A percentile compares a stretch with the other conserved stretches of the same genome.
Conservation (phyloP, 2,888 invertebrate genomes). For the Liposcelis brunnea region DNA sequence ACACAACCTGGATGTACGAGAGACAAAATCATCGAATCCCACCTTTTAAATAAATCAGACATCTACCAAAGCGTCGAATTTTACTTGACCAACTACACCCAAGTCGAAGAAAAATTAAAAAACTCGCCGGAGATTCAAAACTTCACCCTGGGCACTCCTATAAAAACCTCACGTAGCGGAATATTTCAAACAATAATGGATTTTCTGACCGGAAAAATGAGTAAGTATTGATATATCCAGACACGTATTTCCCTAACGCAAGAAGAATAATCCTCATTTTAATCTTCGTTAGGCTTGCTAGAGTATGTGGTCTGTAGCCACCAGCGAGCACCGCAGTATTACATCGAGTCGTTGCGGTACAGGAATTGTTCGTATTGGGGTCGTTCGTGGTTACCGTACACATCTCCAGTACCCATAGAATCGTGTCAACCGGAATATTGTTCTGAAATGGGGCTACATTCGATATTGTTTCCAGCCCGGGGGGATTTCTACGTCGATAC, state of each 20-base stretch:
- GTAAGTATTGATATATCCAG: too few relatives aligned
- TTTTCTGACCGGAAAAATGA: too few relatives aligned
- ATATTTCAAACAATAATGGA: background rate
- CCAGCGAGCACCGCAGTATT: background rate
- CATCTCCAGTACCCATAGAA: constrained; percentile 10
- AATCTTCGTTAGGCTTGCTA: constrained; percentile 1
- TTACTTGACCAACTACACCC: too few relatives aligned
- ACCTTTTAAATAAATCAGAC: too few relatives aligned
- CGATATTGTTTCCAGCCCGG: constrained; percentile 16
- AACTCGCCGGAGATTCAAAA: constrained; percentile 4
- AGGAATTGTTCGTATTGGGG: constrained; percentile 4
- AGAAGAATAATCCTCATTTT: too few relatives aligned
- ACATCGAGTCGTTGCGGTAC: background rate
- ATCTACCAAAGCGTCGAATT: too few relatives aligned
- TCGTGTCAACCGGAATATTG: constrained; percentile 17
- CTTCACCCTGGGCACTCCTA: constrained; percentile 15
- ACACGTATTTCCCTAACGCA: too few relatives aligned
- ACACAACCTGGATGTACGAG: constrained; percentile 40
- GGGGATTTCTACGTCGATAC: constrained; percentile 20
- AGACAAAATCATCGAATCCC: constrained; percentile 11
- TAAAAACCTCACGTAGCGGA: constrained; percentile 17
- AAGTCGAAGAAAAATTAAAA: too few relatives aligned
- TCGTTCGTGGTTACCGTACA: constrained; percentile 10
- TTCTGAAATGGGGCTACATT: constrained; percentile 19
- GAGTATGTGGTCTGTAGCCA: constrained; percentile 1